These are phyloP conservation scores for Pantelozetes paolii DNA, from an alignment of 2,888 invertebrate genomes.

Conservation along the genomic window DNA sequence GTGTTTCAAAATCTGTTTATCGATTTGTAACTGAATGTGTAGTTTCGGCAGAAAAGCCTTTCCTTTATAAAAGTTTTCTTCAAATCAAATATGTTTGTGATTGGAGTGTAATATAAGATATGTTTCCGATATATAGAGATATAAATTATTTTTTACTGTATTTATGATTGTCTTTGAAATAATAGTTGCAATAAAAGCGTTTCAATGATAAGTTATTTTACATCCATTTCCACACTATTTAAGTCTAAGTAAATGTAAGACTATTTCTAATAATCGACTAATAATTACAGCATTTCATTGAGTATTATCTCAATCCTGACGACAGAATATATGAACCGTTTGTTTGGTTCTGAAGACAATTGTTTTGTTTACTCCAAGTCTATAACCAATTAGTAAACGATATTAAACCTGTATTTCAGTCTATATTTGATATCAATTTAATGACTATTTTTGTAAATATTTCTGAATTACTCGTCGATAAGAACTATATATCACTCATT, in stretches of 20 bases:
- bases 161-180: not conserved
- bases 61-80: not conserved
- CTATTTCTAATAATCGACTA: too few species aligned
- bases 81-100: slow-evolving; percentile 10
- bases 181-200: not conserved
- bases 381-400: not conserved
- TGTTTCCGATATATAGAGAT: not conserved
- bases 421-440: too few species aligned
- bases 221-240: too few species aligned
- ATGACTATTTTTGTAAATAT: too few species aligned
- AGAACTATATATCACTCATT: too few species aligned
- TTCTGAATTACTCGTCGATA: too few species aligned
- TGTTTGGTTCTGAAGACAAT: not conserved
- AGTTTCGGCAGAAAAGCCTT: not conserved
- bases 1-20: not conserved
- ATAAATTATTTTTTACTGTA: not conserved
- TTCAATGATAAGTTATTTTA: not conserved
- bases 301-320: not conserved
- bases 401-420: too few species aligned
- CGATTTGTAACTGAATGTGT: not conserved
- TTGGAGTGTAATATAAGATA: not conserved
- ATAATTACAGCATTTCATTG: too few species aligned
- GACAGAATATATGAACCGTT: not conserved
- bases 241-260: too few species aligned
- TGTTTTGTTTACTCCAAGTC: not conserved